Evolutionary conservation across 2,113 vertebrate species (phyloP).

Genomic region (Sialia sialis): DNA sequence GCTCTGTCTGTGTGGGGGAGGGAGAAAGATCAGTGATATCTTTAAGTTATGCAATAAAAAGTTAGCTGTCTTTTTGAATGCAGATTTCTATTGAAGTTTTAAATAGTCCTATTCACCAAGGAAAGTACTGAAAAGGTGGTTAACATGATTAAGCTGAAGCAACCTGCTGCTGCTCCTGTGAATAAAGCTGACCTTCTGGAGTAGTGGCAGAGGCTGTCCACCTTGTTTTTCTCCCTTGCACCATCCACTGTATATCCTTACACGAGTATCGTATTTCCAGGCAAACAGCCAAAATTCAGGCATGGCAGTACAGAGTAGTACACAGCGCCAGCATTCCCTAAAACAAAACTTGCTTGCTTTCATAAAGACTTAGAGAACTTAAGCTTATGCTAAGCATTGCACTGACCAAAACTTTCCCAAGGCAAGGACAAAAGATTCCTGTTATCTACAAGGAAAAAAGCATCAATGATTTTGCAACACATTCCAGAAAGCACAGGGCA

Average conservation of each 20-base stretch:
- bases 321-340: background rate
- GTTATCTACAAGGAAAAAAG: background rate
- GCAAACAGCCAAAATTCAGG: background rate
- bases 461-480: background rate
- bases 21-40: constrained; percentile 62
- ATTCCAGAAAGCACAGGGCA: background rate
- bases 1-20: constrained; percentile 58
- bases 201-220: background rate
- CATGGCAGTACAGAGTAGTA: background rate
- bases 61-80: constrained; percentile 59
- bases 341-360: background rate
- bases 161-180: background rate
- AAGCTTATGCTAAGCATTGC: background rate
- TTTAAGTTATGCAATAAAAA: constrained; percentile 67
- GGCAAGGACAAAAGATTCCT: background rate
- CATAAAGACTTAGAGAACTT: background rate
- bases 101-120: constrained; percentile 33
- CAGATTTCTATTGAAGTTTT: constrained; percentile 51
- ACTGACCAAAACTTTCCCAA: background rate
- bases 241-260: background rate
- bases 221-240: constrained; percentile 5
- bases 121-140: background rate
- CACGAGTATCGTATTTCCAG: background rate
- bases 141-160: background rate
- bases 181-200: constrained; percentile 30